Percentiles rank a stretch among this genome's conserved stretches.
These are phyloP conservation scores for Callospermophilus lateralis DNA, from an alignment of 2,113 vertebrate genomes.

Conservation along the genomic window DNA sequence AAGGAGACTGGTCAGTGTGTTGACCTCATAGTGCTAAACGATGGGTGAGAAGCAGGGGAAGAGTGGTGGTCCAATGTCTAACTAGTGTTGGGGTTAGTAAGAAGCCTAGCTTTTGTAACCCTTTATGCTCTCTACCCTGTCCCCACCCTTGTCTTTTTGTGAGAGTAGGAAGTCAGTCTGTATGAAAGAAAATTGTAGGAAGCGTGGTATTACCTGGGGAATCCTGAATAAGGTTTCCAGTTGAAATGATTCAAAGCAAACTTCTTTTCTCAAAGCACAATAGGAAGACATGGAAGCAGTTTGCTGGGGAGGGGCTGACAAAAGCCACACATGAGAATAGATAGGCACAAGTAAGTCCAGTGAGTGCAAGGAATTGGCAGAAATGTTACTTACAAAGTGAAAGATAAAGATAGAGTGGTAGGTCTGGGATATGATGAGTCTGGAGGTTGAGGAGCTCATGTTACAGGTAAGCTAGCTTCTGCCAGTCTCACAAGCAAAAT, in stretches of 20 bases:
- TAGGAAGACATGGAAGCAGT: neutral
- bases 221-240: neutral
- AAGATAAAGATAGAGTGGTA: neutral
- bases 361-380: neutral
- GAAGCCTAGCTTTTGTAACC: neutral
- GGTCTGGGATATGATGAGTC: neutral
- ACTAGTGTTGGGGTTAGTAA: neutral
- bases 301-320: neutral
- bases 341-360: neutral
- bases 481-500: neutral
- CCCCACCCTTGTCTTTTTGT: neutral
- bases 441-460: neutral
- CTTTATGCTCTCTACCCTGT: neutral
- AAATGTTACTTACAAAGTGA: neutral
- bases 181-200: slow-evolving; percentile 20
- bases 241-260: slow-evolving; percentile 4
- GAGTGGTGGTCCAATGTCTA: neutral
- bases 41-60: neutral
- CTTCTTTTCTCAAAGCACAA: neutral
- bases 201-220: neutral
- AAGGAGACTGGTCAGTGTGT: neutral
- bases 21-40: neutral
- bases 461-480: neutral
- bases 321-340: neutral
- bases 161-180: neutral